Conservation (phyloP, 2,113 vertebrate species). For the Callipepla squamata region DNA sequence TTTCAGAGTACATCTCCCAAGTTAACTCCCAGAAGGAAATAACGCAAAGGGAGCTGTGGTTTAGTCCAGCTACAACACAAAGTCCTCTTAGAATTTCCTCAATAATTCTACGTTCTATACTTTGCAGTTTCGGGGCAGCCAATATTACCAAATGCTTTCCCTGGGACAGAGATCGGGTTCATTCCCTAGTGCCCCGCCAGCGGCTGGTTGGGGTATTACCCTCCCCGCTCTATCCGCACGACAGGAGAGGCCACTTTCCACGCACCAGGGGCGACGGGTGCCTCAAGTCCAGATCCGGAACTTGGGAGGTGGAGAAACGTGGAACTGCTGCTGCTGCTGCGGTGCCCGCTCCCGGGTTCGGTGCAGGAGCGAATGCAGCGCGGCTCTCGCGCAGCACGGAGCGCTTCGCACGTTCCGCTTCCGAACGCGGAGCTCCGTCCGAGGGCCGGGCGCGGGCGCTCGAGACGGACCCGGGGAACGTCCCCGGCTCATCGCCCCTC, state of each 20-base stretch:
- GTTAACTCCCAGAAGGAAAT: background rate
- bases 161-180: background rate
- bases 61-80: background rate
- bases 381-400: too few relatives aligned
- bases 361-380: background rate
- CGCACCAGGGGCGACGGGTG: background rate
- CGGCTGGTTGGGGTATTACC: background rate
- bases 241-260: background rate
- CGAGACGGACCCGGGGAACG: background rate
- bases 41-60: background rate
- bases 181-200: background rate
- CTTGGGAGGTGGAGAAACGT: background rate
- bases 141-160: background rate
- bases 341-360: too few relatives aligned
- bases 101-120: background rate
- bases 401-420: background rate
- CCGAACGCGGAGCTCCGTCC: background rate
- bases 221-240: background rate
- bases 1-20: background rate
- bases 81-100: background rate
- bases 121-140: background rate
- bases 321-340: background rate
- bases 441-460: too few relatives aligned
- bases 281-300: background rate
- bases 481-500: too few relatives aligned